phyloP scores from a whole-genome alignment of 2,113 vertebrate genomes.

The Uropsilus gracilis region DNA sequence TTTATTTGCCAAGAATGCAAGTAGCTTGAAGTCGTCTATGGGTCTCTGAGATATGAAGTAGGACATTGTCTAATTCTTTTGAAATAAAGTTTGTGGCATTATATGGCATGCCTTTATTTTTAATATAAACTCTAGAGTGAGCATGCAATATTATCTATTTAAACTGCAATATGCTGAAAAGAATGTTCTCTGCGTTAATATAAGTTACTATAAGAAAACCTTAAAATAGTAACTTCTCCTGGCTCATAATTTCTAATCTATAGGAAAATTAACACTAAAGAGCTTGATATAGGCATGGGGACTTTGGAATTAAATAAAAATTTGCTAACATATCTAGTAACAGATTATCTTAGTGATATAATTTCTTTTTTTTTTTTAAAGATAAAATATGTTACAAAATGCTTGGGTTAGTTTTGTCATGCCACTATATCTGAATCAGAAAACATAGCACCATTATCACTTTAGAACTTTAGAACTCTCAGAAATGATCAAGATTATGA shows the following conservation, averaged over 20 bases:
- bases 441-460: background rate
- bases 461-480: background rate
- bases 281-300: background rate
- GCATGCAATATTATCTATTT: background rate
- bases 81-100: background rate
- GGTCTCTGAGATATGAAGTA: conserved; percentile 32
- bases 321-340: background rate
- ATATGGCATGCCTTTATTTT: background rate
- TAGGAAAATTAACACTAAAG: background rate
- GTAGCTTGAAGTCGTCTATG: background rate
- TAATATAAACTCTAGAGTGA: conserved; percentile 54
- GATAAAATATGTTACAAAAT: background rate
- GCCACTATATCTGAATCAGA: background rate
- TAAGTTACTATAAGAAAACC: too few relatives aligned
- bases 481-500: background rate
- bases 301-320: background rate
- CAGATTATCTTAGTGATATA: background rate
- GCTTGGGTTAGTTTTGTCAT: background rate
- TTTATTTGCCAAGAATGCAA: background rate
- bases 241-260: background rate
- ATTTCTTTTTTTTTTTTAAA: background rate
- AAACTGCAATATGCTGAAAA: background rate
- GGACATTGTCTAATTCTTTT: conserved; percentile 16
- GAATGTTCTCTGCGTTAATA: background rate
- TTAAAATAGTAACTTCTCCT: conserved; percentile 15